These are phyloP conservation scores for Saccopteryx leptura DNA, from an alignment of 2,113 vertebrate genomes.

Conservation along the genomic window DNA sequence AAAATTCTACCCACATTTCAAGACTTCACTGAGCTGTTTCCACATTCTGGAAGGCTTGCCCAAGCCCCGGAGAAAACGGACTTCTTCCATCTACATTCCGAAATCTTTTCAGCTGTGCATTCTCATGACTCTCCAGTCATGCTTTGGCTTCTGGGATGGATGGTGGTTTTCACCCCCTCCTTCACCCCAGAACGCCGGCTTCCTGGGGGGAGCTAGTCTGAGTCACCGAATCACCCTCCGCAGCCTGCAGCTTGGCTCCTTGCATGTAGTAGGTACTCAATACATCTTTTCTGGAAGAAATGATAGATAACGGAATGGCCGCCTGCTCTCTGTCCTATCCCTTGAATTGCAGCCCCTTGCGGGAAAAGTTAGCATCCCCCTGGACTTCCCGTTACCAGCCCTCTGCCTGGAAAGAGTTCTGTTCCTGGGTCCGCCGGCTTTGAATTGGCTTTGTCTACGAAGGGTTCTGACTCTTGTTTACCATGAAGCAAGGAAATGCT, in stretches of 20 bases:
- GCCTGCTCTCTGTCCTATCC: neutral
- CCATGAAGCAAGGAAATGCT: conserved; percentile 24
- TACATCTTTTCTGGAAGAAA: neutral
- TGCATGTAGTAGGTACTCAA: conserved; percentile 30
- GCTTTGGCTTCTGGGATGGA: neutral
- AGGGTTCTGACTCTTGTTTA: conserved; percentile 63
- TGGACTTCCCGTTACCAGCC: conserved; percentile 50
- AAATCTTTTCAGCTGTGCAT: neutral
- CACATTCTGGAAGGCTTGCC: conserved; percentile 44
- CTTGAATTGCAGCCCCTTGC: neutral
- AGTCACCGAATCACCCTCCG: conserved; percentile 6
- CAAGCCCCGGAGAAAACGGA: neutral
- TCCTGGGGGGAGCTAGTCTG: neutral
- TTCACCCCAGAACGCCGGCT: neutral
- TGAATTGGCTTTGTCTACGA: conserved; percentile 65
- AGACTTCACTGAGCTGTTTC: conserved; percentile 19
- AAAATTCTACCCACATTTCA: neutral
- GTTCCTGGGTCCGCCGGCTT: conserved; percentile 62
- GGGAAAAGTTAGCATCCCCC: conserved; percentile 60
- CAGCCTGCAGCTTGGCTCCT: neutral
- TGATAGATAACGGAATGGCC: neutral
- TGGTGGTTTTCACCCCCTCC: neutral
- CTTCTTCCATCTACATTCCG: conserved; percentile 24
- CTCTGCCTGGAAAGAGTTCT: conserved; percentile 60
- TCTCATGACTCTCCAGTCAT: neutral